These are phyloP conservation scores for Timema cristinae DNA, from an alignment of 2,888 invertebrate species.

Conservation along the genomic window DNA sequence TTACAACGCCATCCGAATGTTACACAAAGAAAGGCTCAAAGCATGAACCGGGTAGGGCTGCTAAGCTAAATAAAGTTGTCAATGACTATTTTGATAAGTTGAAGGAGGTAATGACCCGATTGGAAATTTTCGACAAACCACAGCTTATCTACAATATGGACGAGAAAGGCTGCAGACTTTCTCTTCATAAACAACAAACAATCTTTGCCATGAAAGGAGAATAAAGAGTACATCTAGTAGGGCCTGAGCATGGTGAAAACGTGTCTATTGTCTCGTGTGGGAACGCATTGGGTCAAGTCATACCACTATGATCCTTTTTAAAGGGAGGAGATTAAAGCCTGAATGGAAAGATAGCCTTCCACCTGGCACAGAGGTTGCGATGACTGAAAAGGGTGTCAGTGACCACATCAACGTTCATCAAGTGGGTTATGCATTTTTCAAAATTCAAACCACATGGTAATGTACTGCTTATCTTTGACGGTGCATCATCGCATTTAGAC, in stretches of 20 bases:
- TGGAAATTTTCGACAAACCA: conserved; percentile 14
- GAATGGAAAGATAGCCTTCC: conserved; percentile 31
- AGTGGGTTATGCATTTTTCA: conserved; percentile 36
- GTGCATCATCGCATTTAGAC: too few relatives aligned
- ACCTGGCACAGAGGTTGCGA: conserved; percentile 32
- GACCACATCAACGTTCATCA: conserved; percentile 35
- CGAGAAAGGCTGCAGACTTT: background rate
- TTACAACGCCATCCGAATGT: conserved; percentile 13
- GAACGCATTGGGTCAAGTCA: conserved; percentile 7
- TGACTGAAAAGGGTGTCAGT: conserved; percentile 38
- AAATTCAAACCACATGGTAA: conserved; percentile 34
- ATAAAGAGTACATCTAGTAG: conserved; percentile 8
- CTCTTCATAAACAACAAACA: conserved; percentile 10
- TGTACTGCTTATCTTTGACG: conserved; percentile 35
- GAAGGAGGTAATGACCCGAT: conserved; percentile 12
- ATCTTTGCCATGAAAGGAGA: conserved; percentile 15
- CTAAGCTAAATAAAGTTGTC: conserved; percentile 8
- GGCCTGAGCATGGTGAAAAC: conserved; percentile 13
- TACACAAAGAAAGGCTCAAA: conserved; percentile 12
- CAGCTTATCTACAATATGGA: conserved; percentile 7
- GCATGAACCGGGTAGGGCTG: conserved; percentile 14
- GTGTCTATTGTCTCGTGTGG: conserved; percentile 16
- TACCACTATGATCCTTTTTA: conserved; percentile 22
- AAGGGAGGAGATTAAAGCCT: conserved; percentile 18
- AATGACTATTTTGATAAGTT: conserved; percentile 16